Conservation (phyloP, 2,113 vertebrate species). For the Xenopus tropicalis region DNA sequence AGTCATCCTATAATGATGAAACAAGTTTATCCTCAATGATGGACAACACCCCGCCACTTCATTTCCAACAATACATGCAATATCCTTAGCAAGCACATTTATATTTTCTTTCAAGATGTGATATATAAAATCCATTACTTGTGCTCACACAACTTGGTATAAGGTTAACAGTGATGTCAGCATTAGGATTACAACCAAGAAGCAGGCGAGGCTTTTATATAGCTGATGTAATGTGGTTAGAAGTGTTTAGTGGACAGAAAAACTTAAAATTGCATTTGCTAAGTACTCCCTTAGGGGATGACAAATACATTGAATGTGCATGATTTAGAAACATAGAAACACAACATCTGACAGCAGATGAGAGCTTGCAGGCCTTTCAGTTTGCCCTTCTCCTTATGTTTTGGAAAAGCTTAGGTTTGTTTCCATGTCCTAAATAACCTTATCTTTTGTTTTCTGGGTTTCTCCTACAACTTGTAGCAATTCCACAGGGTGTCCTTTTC, state of each 20-base stretch:
- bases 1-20: too few species aligned
- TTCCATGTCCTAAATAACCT: too few species aligned
- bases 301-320: neutral
- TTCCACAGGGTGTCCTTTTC: too few species aligned
- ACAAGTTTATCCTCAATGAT: too few species aligned
- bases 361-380: neutral
- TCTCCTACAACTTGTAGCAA: too few species aligned
- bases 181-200: conserved; percentile 1
- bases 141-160: neutral
- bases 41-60: too few species aligned
- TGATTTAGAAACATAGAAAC: conserved; percentile 1
- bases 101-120: too few species aligned
- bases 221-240: neutral
- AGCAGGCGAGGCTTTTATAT: neutral
- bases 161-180: neutral
- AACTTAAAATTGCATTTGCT: neutral
- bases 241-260: conserved; percentile 5
- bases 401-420: neutral
- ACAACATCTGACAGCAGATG: neutral
- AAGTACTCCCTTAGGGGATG: neutral
- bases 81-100: too few species aligned
- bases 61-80: too few species aligned
- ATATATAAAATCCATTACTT: too few species aligned
- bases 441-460: too few species aligned
- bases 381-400: neutral